phyloP scores from a whole-genome alignment of 2,888 invertebrate species.

The Scaptomyza cyrtandrae region DNA sequence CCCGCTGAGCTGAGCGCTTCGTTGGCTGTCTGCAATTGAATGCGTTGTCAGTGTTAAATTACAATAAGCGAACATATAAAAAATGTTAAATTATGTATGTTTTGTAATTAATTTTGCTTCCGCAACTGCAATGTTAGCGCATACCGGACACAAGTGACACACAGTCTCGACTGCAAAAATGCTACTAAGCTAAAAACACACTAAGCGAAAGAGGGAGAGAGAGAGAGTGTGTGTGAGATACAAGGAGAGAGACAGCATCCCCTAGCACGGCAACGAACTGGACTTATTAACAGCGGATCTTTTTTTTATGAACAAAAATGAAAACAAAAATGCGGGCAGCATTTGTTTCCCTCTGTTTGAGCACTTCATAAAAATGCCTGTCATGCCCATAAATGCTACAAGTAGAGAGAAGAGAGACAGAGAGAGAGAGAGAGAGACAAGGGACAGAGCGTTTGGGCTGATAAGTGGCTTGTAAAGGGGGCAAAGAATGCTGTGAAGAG shows the following conservation, averaged over 20 bases:
- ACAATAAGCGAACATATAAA: neutral
- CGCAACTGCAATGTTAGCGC: conserved; percentile 40
- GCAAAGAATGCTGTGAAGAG: conserved; percentile 13
- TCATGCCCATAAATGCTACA: conserved; percentile 60
- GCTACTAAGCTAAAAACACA: conserved; percentile 45
- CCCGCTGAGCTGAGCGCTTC: conserved; percentile 34
- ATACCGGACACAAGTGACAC: conserved; percentile 64
- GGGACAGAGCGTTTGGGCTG: neutral
- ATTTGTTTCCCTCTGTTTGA: conserved; percentile 26
- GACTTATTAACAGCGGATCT: conserved; percentile 47
- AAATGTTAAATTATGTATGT: conserved; percentile 52
- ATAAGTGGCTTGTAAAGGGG: neutral
- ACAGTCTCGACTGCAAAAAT: conserved; percentile 57
- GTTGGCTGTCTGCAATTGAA: conserved; percentile 55
- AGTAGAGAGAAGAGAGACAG: conserved; percentile 10
- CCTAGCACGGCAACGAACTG: conserved; percentile 26
- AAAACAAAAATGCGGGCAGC: conserved; percentile 40
- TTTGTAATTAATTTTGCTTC: conserved; percentile 73
- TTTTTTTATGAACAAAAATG: conserved; percentile 38
- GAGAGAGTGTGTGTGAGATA: neutral
- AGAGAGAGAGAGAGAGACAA: neutral
- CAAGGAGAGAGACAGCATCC: conserved; percentile 42
- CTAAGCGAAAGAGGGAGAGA: conserved; percentile 1
- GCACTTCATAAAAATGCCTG: conserved; percentile 66
- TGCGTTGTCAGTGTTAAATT: conserved; percentile 33